Conservation (phyloP, 2,113 vertebrate genomes). For the Sander vitreus region DNA sequence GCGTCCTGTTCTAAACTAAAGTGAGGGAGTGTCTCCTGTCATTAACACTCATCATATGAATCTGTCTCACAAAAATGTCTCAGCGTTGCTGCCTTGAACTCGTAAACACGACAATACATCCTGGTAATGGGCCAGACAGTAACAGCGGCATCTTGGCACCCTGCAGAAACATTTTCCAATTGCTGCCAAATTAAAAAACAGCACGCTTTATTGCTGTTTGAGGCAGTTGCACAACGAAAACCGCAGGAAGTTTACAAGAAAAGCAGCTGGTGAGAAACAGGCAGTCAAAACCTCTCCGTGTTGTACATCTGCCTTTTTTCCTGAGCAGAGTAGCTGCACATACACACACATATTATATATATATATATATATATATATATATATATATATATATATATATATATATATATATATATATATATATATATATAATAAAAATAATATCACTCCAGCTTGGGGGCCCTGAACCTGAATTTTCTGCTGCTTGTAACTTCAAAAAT, state of each 20-base stretch:
- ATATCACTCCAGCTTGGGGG: conserved; percentile 1
- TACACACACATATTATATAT: too few species aligned
- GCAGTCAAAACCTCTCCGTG: conserved; percentile 41
- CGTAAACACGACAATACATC: not conserved
- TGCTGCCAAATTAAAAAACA: conserved; percentile 54
- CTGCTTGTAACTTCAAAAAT: not conserved
- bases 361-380: too few species aligned
- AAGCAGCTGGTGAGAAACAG: conserved; percentile 62
- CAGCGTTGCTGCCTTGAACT: not conserved
- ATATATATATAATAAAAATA: not conserved
- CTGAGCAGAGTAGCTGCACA: conserved; percentile 2
- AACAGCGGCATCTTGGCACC: conserved; percentile 21
- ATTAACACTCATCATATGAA: conserved; percentile 6
- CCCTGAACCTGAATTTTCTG: not conserved
- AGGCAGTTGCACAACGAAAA: conserved; percentile 36
- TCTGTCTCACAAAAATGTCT: conserved; percentile 4
- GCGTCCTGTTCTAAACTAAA: not conserved
- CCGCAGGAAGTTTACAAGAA: conserved; percentile 66
- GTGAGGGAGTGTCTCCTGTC: not conserved
- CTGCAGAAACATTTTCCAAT: conserved; percentile 44
- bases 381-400: too few species aligned
- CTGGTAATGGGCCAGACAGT: conserved; percentile 21
- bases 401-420: too few species aligned
- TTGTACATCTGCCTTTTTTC: conserved; percentile 38
- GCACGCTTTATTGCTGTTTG: conserved; percentile 48